Evolutionary conservation across 2,888 invertebrate genomes (phyloP).

Genomic region (Hybos culiciformis): DNA sequence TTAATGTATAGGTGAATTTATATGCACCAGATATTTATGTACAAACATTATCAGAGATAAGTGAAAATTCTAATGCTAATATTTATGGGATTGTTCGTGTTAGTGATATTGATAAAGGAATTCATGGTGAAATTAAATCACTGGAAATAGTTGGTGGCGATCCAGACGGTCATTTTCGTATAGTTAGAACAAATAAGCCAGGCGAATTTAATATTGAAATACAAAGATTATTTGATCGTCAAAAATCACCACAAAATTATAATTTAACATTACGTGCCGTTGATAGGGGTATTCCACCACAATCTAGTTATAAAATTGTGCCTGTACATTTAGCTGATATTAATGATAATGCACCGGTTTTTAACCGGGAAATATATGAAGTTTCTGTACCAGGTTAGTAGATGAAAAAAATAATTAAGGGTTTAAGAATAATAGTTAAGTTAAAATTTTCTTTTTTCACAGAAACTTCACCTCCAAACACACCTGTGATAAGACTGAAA

Average conservation of each 20-base stretch:
- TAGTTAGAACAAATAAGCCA: slow-evolving; percentile 46
- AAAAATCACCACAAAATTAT: slow-evolving; percentile 64
- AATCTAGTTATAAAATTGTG: slow-evolving; percentile 64
- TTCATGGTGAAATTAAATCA: slow-evolving; percentile 68
- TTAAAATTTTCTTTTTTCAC: too few species aligned
- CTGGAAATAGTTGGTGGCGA: slow-evolving; percentile 82
- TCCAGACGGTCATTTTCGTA: slow-evolving; percentile 75
- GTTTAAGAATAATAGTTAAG: too few species aligned
- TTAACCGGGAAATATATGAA: slow-evolving; percentile 74
- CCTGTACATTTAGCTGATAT: slow-evolving; percentile 68
- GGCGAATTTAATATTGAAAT: slow-evolving; percentile 72
- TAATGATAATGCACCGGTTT: slow-evolving; percentile 77
- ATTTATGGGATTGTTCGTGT: slow-evolving; percentile 83
- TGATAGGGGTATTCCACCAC: slow-evolving; percentile 69
- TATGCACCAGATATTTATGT: slow-evolving; percentile 74
- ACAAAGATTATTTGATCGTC: slow-evolving; percentile 62
- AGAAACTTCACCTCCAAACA: slow-evolving; percentile 82
- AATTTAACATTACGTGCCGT: slow-evolving; percentile 74
- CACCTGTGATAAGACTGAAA: slow-evolving; percentile 75
- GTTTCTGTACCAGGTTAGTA: slow-evolving; percentile 69
- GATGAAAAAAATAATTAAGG: too few species aligned
- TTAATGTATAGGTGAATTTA: slow-evolving; percentile 67
- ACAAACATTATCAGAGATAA: slow-evolving; percentile 63
- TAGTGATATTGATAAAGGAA: slow-evolving; percentile 67
- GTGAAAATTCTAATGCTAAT: slow-evolving; percentile 67